phyloP scores from a whole-genome alignment of 2,888 invertebrate genomes.

The Leucoptera coffeella region DNA sequence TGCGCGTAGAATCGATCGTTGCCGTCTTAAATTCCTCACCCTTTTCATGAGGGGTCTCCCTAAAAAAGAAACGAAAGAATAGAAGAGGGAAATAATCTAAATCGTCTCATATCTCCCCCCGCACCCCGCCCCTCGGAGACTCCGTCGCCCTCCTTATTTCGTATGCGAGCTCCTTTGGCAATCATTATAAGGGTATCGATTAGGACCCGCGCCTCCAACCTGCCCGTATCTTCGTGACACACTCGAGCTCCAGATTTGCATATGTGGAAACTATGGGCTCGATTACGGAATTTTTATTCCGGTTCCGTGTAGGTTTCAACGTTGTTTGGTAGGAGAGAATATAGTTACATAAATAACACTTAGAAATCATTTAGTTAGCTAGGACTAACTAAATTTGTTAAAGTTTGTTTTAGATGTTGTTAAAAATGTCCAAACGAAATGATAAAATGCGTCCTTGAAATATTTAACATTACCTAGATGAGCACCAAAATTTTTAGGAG shows the following conservation, averaged over 20 bases:
- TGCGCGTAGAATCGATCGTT: conserved; percentile 51
- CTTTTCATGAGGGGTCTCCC: conserved; percentile 45
- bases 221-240: conserved; percentile 44
- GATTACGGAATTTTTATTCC: not conserved
- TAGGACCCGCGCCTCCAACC: conserved; percentile 40
- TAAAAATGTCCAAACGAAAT: too few relatives aligned
- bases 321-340: too few relatives aligned
- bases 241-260: too few relatives aligned
- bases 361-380: too few relatives aligned
- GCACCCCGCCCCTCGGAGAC: conserved; percentile 17
- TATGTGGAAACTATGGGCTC: conserved; percentile 2
- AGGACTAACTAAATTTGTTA: too few relatives aligned
- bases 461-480: too few relatives aligned
- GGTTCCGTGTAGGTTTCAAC: too few relatives aligned
- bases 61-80: conserved; percentile 50
- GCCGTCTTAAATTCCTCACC: conserved; percentile 54
- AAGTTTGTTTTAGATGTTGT: too few relatives aligned
- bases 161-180: conserved; percentile 54
- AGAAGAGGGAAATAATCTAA: conserved; percentile 55
- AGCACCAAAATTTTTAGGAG: too few relatives aligned
- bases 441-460: too few relatives aligned
- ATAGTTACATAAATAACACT: too few relatives aligned
- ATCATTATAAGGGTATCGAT: conserved; percentile 57
- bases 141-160: conserved; percentile 53
- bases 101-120: conserved; percentile 51